Conservation (phyloP, 2,888 invertebrate genomes). For the Agapetus fuscipes region DNA sequence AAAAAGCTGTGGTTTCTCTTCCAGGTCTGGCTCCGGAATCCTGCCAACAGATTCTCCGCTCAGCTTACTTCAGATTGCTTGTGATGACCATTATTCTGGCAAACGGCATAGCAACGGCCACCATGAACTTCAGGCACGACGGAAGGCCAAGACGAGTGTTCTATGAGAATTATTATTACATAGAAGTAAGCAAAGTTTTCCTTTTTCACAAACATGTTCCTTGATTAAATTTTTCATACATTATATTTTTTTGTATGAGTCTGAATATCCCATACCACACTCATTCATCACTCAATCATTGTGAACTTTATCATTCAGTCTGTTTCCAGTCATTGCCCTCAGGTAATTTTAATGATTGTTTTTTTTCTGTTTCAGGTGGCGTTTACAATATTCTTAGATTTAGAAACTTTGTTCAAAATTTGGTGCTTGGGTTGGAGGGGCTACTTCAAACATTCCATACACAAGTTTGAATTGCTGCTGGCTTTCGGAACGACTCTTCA, state of each 20-base stretch:
- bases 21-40: constrained; percentile 63
- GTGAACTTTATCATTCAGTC: too few relatives aligned
- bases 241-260: too few relatives aligned
- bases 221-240: neutral
- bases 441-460: constrained; percentile 92
- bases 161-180: constrained; percentile 87
- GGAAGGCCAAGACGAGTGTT: constrained; percentile 72
- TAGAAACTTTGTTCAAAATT: constrained; percentile 94
- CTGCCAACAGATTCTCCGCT: constrained; percentile 76
- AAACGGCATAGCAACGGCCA: constrained; percentile 93
- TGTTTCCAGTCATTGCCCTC: too few relatives aligned
- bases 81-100: constrained; percentile 93
- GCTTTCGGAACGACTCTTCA: constrained; percentile 92
- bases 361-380: constrained; percentile 53
- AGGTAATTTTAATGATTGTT: too few relatives aligned
- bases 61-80: constrained; percentile 84
- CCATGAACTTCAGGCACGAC: constrained; percentile 90
- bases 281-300: too few relatives aligned
- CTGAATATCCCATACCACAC: too few relatives aligned
- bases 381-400: constrained; percentile 88
- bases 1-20: too few relatives aligned
- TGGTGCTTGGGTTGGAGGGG: constrained; percentile 94
- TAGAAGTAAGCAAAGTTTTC: constrained; percentile 51
- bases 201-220: too few relatives aligned
- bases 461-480: constrained; percentile 92